phyloP scores from a whole-genome alignment of 35 echinoderm and acorn worm genomes.

The Apostichopus parvimensis region DNA sequence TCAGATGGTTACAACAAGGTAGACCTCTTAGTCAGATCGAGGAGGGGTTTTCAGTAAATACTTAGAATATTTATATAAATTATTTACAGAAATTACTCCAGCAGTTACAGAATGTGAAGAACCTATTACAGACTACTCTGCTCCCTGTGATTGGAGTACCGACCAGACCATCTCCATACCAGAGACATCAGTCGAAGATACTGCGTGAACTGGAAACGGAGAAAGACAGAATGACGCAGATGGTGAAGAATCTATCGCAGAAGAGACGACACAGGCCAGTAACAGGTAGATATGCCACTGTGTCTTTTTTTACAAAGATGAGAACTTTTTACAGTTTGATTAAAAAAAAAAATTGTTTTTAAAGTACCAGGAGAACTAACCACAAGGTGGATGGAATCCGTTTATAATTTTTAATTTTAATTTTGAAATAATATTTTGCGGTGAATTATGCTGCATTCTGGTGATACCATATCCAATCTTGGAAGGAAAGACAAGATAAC shows the following conservation, averaged over 20 bases:
- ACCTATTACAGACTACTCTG: neutral
- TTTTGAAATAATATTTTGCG: too few species aligned
- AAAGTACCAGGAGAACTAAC: too few species aligned
- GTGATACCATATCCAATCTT: too few species aligned
- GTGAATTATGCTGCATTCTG: too few species aligned
- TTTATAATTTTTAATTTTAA: too few species aligned
- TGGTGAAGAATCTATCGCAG: neutral
- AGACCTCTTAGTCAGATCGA: too few species aligned
- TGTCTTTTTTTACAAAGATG: too few species aligned
- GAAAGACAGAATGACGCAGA: conserved; percentile 17
- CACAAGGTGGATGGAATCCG: too few species aligned
- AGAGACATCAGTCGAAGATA: neutral
- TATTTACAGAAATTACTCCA: conserved; percentile 14
- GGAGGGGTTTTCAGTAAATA: neutral
- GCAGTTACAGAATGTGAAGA: conserved; percentile 36
- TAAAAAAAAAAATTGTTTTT: too few species aligned
- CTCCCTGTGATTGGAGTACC: conserved; percentile 32
- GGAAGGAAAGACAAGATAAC: too few species aligned
- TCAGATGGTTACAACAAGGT: too few species aligned
- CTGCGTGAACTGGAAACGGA: conserved; percentile 10
- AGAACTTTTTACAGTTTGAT: too few species aligned
- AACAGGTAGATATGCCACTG: neutral
- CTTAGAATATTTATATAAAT: neutral
- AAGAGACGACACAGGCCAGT: conserved; percentile 3
- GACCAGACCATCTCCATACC: neutral